Conservation (phyloP, 2,888 invertebrate species). For the Sepioteuthis lessoniana region DNA sequence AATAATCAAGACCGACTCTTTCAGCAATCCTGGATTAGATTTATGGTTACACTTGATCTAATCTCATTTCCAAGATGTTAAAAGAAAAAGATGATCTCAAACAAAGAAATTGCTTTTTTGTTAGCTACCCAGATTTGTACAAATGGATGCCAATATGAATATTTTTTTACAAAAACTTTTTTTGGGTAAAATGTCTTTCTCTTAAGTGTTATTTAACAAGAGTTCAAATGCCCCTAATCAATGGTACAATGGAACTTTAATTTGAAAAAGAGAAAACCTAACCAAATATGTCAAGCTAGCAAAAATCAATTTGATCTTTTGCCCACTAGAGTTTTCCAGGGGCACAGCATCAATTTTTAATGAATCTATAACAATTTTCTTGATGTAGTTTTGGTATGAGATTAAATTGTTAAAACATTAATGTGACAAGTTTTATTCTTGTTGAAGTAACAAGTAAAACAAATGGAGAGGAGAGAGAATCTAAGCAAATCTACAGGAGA, state of each 20-base stretch:
- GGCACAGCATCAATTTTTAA: background rate
- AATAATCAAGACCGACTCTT: no score
- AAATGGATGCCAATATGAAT: no score
- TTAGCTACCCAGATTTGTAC: no score
- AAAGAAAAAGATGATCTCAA: no score
- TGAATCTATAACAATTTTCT: background rate
- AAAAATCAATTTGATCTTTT: background rate
- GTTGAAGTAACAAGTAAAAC: background rate
- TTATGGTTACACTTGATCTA: no score
- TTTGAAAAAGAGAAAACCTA: background rate
- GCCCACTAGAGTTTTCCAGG: background rate
- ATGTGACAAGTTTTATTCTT: background rate
- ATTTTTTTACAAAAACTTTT: background rate
- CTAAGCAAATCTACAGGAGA: background rate
- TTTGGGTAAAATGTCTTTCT: background rate
- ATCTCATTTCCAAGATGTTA: no score
- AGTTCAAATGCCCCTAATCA: background rate
- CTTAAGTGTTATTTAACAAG: background rate
- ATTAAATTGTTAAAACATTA: background rate
- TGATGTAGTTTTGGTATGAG: background rate
- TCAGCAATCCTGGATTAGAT: no score
- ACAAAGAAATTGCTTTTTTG: no score
- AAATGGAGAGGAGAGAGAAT: background rate
- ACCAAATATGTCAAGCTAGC: background rate
- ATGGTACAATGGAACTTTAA: background rate